A percentile compares a stretch with the other conserved stretches of the same genome.
phyloP scores from a whole-genome alignment of 2,113 vertebrate species.

The Pedionomus torquatus region DNA sequence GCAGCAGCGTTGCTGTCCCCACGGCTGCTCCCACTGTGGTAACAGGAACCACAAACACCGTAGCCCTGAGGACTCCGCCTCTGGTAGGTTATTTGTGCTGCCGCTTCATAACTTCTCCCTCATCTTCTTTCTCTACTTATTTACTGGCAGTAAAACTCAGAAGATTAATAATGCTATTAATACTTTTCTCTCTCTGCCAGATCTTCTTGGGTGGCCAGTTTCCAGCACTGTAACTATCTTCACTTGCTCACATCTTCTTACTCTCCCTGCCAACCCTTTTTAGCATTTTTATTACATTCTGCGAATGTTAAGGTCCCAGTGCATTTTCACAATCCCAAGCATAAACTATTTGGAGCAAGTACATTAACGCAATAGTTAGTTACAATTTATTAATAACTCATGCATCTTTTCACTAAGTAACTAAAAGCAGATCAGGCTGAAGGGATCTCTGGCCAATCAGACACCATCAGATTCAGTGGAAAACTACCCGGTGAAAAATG shows the following conservation, averaged over 20 bases:
- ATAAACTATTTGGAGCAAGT: neutral
- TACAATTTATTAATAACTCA: neutral
- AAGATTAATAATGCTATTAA: conserved; percentile 42
- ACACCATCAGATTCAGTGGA: neutral
- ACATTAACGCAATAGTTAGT: neutral
- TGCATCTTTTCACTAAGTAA: neutral
- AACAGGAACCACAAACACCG: neutral
- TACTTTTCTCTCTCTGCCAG: conserved; percentile 14
- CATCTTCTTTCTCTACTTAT: conserved; percentile 15
- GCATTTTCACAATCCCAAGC: neutral
- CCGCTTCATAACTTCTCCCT: conserved; percentile 12
- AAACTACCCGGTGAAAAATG: neutral
- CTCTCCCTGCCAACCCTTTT: neutral
- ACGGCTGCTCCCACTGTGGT: neutral
- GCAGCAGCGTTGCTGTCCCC: neutral
- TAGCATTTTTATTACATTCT: neutral
- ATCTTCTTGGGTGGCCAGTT: conserved; percentile 51
- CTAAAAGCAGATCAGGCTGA: neutral
- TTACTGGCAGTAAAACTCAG: conserved; percentile 38
- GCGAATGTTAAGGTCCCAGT: neutral
- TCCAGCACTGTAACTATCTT: neutral
- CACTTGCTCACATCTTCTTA: neutral
- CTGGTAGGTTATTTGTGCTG: neutral
- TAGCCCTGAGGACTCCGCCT: neutral
- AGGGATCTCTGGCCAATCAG: neutral